Evolutionary conservation across 1,140 invertebrate species (phyloP).

Genomic region (Trichomalopsis sarcophagae): DNA sequence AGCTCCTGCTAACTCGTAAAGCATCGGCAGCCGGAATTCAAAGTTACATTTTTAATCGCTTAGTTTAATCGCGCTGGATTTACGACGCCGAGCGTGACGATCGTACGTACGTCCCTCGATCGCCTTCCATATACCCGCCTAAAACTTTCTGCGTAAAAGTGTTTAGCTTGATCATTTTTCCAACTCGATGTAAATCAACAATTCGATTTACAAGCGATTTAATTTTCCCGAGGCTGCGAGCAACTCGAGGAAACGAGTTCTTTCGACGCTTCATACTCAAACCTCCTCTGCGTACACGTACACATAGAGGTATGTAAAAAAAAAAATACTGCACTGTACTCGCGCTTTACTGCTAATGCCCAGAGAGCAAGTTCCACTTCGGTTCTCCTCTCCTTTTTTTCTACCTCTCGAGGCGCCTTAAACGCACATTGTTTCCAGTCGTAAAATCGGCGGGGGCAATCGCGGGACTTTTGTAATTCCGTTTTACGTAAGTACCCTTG

Average conservation of each 20-base stretch:
- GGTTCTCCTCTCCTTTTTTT: background rate
- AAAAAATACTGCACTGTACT: background rate
- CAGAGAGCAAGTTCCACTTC: slow-evolving; percentile 14
- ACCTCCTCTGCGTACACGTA: background rate
- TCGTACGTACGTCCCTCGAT: too few relatives aligned
- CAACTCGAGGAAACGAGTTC: background rate
- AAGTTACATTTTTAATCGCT: slow-evolving; percentile 22
- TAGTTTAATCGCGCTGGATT: slow-evolving; percentile 21
- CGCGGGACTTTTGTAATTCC: slow-evolving; percentile 35
- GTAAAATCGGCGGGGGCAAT: slow-evolving; percentile 34
- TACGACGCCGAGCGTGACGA: background rate
- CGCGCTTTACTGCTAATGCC: slow-evolving; percentile 26
- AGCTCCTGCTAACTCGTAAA: slow-evolving; percentile 14
- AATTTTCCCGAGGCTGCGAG: background rate
- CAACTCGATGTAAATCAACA: background rate
- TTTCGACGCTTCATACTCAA: background rate
- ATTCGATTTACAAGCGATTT: background rate
- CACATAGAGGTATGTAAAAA: background rate
- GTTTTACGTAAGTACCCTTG: slow-evolving; percentile 30
- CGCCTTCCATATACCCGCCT: too few relatives aligned
- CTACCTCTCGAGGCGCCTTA: background rate
- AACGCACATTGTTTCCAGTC: slow-evolving; percentile 42
- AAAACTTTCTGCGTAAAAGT: background rate
- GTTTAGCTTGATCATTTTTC: background rate
- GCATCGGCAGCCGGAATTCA: background rate